Evolutionary conservation across 2,113 vertebrate species (phyloP).

Genomic region (Physeter macrocephalus): DNA sequence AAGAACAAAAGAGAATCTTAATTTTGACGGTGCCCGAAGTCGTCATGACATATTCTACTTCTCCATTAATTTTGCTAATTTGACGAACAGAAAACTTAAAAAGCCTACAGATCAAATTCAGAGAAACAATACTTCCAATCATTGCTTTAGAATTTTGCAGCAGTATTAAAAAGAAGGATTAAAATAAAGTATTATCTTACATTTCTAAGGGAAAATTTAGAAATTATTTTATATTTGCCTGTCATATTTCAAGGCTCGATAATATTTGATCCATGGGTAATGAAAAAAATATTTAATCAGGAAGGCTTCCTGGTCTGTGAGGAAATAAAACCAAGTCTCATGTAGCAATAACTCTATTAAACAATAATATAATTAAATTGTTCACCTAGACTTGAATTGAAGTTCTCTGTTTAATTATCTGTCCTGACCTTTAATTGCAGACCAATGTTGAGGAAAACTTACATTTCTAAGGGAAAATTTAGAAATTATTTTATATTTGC

Average conservation of each 20-base stretch:
- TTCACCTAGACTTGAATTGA: conserved; percentile 14
- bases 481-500: not conserved
- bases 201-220: not conserved
- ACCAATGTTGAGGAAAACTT: not conserved
- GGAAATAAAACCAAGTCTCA: conserved; percentile 40
- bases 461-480: not conserved
- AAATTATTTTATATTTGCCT: conserved; percentile 19
- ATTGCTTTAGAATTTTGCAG: not conserved
- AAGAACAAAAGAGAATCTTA: not conserved
- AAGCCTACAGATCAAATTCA: not conserved
- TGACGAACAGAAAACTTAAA: not conserved
- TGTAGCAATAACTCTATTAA: conserved; percentile 41
- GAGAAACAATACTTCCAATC: not conserved
- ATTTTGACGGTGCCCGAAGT: not conserved
- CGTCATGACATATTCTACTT: not conserved
- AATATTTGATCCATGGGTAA: conserved; percentile 1
- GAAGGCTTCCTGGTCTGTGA: conserved; percentile 11
- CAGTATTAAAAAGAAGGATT: not conserved
- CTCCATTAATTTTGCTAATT: not conserved
- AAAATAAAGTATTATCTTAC: not conserved
- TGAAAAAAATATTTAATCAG: conserved; percentile 36
- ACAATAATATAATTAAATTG: conserved; percentile 39
- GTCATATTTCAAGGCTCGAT: not conserved
- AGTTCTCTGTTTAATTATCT: conserved; percentile 31
- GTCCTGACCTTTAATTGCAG: not conserved